A percentile compares a stretch with the other conserved stretches of the same genome.
Conservation (phyloP, 2,113 vertebrate genomes). For the Nycticryphes semicollaris region DNA sequence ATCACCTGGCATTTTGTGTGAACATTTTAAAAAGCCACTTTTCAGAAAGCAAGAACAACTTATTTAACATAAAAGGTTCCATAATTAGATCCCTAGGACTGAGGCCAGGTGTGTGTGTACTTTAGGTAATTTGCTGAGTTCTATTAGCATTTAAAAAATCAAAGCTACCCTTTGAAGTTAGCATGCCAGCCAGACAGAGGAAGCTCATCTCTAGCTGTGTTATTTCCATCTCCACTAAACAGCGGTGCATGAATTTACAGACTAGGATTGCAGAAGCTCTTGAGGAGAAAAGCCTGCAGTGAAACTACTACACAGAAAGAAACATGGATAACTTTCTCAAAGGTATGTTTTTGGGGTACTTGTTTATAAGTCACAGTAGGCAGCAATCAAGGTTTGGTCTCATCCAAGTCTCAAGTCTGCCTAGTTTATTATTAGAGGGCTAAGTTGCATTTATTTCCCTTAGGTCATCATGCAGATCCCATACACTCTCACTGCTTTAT, state of each 20-base stretch:
- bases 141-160: constrained; percentile 53
- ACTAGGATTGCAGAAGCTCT: not conserved
- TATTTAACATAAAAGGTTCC: constrained; percentile 29
- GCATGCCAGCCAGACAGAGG: not conserved
- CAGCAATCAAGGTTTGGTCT: not conserved
- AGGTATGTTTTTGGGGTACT: not conserved
- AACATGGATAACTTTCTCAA: not conserved
- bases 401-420: not conserved
- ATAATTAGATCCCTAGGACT: constrained; percentile 28
- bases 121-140: not conserved
- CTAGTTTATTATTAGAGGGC: not conserved
- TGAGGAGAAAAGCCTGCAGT: not conserved
- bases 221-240: not conserved
- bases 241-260: not conserved
- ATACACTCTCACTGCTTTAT: not conserved
- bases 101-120: constrained; percentile 12
- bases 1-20: constrained; percentile 9
- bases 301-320: not conserved
- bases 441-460: not conserved
- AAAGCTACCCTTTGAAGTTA: constrained; percentile 41
- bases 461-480: not conserved
- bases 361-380: not conserved
- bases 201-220: not conserved
- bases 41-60: constrained; percentile 9
- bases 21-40: not conserved